Conservation (phyloP, 2,113 vertebrate species). For the Malurus alboscapulatus region DNA sequence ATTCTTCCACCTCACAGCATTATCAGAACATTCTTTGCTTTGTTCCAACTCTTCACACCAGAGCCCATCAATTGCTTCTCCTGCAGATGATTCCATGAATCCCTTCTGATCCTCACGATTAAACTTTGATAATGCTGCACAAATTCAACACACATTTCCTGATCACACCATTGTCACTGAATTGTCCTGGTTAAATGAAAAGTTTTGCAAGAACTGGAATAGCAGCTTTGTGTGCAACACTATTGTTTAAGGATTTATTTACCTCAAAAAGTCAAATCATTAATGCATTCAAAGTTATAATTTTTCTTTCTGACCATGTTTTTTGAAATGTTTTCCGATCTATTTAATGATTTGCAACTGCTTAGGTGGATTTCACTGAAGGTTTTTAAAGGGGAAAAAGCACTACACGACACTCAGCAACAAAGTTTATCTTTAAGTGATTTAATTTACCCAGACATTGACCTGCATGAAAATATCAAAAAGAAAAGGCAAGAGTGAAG, state of each 20-base stretch:
- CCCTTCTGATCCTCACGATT: neutral
- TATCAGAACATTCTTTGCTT: neutral
- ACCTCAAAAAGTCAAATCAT: neutral
- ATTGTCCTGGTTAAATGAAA: neutral
- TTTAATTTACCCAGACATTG: neutral
- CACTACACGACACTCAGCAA: neutral
- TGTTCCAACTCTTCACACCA: neutral
- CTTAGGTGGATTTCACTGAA: neutral
- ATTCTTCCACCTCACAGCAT: neutral
- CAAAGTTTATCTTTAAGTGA: neutral
- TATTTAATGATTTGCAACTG: neutral
- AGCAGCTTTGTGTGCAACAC: neutral
- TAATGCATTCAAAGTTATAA: neutral
- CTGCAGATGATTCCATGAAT: neutral
- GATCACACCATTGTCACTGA: neutral
- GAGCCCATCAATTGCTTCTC: neutral
- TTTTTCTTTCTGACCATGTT: neutral
- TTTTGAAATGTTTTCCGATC: neutral
- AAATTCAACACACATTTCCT: neutral
- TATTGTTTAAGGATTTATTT: neutral
- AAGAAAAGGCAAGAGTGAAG: neutral
- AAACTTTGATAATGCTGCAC: neutral
- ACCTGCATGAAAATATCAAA: neutral
- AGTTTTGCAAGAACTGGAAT: neutral
- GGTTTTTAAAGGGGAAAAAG: neutral